Evolutionary conservation across 2,113 vertebrate species (phyloP), one percentile per base, ranked within the genome.

Genomic region (Ondatra zibethicus): DNA sequence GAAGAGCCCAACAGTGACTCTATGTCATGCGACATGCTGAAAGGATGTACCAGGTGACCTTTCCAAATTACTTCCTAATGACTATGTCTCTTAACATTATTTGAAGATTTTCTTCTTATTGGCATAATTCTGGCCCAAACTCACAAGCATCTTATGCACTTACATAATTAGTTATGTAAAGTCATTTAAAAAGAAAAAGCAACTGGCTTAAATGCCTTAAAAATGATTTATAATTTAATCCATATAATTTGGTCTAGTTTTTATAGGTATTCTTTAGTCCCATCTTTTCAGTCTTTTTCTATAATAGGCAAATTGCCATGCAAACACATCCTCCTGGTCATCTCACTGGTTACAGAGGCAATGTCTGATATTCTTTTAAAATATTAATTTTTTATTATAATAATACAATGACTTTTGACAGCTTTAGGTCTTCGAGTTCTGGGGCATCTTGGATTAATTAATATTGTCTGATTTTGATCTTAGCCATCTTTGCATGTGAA

Each of bases 381-480:
- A 7, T 27, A 55, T 73, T 72, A 39, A 17, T 52, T 87, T 68
- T 66, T 52, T 21, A n/a, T 10, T 50, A 70, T 1, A 95, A 75
- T 96, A 70, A 39, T 92, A 42, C 87, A 96, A 70, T 95, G 87
- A 92, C 81, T 98, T 97, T 94, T 97, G 96, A 97, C 68, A 98
- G 80, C 90, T 94, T 80, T 89, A 96, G 86, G 77, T 98, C 92
- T 96, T 95, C 92, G 58, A 95, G 25, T 47, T 97, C 89, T 95
- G 68, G 63, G 94, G 95, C 95, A 97, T 92, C 91, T 45, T 93
- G 94, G 85, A 97, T 97, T 93, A 98, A 84, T 98, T 98, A 98
- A 88, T 98, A 95, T 96, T 96, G 88, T 84, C 95, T 98, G 91
- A 98, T 91, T 97, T 98, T 97, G 90, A 97, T 97, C 19, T 98